phyloP scores from a whole-genome alignment of 2,113 vertebrate species.

The Syrrhaptes paradoxus region DNA sequence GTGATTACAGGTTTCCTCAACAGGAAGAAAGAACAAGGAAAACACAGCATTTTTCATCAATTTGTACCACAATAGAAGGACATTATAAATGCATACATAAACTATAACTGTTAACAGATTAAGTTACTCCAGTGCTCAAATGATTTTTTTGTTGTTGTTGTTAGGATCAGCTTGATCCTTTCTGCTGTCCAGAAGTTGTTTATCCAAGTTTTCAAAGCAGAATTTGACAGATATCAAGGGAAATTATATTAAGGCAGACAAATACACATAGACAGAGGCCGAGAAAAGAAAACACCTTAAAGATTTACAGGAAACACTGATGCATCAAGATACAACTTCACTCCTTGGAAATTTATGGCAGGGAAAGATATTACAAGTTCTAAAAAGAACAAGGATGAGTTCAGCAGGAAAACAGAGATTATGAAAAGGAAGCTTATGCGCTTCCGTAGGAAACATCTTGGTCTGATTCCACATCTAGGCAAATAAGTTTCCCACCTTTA shows the following conservation, averaged over 20 bases:
- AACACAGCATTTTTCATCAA: neutral
- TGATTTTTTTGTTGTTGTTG: neutral
- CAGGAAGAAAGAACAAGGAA: neutral
- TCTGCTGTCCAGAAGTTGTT: neutral
- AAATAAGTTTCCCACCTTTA: neutral
- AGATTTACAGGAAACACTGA: neutral
- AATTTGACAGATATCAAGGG: neutral
- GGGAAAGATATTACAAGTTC: neutral
- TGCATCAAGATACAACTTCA: neutral
- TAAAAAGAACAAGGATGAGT: neutral
- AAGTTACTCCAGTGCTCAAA: neutral
- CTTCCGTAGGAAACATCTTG: neutral
- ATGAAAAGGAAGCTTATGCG: neutral
- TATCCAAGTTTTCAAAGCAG: neutral
- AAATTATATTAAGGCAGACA: neutral
- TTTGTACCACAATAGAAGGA: neutral
- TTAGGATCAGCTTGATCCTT: neutral
- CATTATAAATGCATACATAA: neutral
- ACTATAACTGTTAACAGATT: neutral
- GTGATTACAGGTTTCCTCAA: neutral
- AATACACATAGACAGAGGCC: neutral
- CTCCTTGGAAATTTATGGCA: neutral
- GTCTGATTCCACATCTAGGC: neutral
- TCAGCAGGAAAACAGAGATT: neutral
- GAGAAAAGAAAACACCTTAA: neutral